These are phyloP conservation scores for Synanthedon andrenaeformis DNA, from an alignment of 2,888 invertebrate genomes.

Conservation along the genomic window DNA sequence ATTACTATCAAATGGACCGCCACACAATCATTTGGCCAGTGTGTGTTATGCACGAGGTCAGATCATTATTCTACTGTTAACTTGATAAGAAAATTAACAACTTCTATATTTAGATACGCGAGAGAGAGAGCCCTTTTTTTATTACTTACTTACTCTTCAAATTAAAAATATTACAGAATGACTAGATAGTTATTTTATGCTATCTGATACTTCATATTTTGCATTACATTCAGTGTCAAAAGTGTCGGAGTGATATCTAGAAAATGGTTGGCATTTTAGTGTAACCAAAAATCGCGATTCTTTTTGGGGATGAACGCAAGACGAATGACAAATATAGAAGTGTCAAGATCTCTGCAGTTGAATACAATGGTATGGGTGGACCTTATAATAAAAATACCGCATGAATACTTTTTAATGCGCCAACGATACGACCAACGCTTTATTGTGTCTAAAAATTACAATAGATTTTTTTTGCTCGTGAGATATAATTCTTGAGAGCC, in stretches of 20 bases:
- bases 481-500: constrained; percentile 54
- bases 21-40: no score
- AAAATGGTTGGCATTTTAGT: background rate
- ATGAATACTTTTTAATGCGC: constrained; percentile 70
- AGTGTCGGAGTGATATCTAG: background rate
- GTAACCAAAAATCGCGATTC: constrained; percentile 21
- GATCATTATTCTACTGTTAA: no score
- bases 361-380: constrained; percentile 44
- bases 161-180: no score
- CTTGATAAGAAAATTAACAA: no score
- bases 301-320: constrained; percentile 17
- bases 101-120: no score
- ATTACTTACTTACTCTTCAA: no score
- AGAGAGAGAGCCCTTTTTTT: no score
- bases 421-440: constrained; percentile 63
- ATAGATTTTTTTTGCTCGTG: constrained; percentile 50
- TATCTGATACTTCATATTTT: no score
- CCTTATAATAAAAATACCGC: constrained; percentile 53
- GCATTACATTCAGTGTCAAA: no score
- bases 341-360: constrained; percentile 55
- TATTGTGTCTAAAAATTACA: constrained; percentile 50
- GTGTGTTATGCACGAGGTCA: no score
- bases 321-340: constrained; percentile 53
- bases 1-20: no score
- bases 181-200: no score